These are phyloP conservation scores for Catalaphyllia jardinei DNA, from an alignment of 64 coral and sea anemone genomes.

Conservation along the genomic window DNA sequence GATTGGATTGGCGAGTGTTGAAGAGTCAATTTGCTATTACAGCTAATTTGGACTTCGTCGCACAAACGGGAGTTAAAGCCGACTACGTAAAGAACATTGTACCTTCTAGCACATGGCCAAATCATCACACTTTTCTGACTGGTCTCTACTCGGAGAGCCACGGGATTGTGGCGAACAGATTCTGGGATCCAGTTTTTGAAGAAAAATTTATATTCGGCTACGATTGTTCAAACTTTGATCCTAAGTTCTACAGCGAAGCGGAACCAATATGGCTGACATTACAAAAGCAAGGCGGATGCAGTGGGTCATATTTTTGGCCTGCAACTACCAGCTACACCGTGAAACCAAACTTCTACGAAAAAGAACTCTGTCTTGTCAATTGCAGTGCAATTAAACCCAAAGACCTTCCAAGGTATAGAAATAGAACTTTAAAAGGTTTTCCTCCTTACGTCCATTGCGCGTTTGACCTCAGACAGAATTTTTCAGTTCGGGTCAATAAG, in stretches of 20 bases:
- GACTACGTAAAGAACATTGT: conserved; percentile 61
- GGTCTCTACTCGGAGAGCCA: conserved; percentile 88
- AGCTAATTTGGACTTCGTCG: conserved; percentile 71
- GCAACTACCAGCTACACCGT: conserved; percentile 22
- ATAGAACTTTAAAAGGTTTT: background rate
- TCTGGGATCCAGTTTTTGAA: conserved; percentile 84
- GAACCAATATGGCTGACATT: conserved; percentile 88
- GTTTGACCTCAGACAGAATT: background rate
- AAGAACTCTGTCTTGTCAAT: conserved; percentile 7
- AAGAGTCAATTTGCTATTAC: conserved; percentile 18
- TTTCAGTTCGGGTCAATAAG: conserved; percentile 37
- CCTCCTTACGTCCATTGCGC: conserved; percentile 30
- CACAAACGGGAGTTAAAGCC: conserved; percentile 63
- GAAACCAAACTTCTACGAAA: conserved; percentile 31
- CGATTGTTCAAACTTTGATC: conserved; percentile 73
- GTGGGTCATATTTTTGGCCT: conserved; percentile 41
- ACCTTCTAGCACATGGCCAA: conserved; percentile 69
- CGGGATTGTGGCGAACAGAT: conserved; percentile 70
- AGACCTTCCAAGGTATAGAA: conserved; percentile 42
- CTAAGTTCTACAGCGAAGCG: conserved; percentile 73
- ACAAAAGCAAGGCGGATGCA: conserved; percentile 45
- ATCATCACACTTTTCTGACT: conserved; percentile 61
- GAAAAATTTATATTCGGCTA: conserved; percentile 65
- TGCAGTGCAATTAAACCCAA: conserved; percentile 13
- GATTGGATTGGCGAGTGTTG: conserved; percentile 68